These are phyloP conservation scores for Brachyrhaphis roseni DNA, from an alignment of 2,797 vertebrate species.

Conservation along the genomic window DNA sequence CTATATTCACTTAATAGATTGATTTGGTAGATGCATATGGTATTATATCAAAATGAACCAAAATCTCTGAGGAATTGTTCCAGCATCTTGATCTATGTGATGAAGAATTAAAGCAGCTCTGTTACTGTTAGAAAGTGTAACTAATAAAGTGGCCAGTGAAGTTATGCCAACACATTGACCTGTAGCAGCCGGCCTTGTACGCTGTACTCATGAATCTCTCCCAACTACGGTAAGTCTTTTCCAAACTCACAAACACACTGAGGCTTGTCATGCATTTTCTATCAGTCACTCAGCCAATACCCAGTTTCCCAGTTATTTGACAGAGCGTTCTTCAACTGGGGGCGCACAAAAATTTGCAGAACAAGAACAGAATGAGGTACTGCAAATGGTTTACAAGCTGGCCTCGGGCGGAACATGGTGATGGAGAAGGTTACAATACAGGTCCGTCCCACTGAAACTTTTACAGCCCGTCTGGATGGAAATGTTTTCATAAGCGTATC, in stretches of 20 bases:
- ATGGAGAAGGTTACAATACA: constrained; percentile 56
- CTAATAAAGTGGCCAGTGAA: background rate
- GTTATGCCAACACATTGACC: background rate
- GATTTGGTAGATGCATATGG: too few relatives aligned
- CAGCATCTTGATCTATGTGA: background rate
- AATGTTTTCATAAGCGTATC: constrained; percentile 81
- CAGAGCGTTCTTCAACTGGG: constrained; percentile 21
- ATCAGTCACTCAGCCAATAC: constrained; percentile 35
- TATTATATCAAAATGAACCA: background rate
- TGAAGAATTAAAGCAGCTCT: background rate
- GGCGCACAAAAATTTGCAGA: constrained; percentile 28
- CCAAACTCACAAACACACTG: constrained; percentile 16
- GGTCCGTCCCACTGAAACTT: constrained; percentile 63
- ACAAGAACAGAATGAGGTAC: constrained; percentile 39
- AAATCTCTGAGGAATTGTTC: background rate
- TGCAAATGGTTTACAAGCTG: constrained; percentile 46
- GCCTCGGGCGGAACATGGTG: constrained; percentile 43
- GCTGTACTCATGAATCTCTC: constrained; percentile 3
- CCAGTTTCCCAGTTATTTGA: constrained; percentile 33
- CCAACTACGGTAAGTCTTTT: constrained; percentile 6
- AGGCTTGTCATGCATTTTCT: constrained; percentile 5
- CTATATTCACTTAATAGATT: too few relatives aligned
- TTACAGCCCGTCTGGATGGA: constrained; percentile 60
- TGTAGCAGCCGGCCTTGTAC: constrained; percentile 1
- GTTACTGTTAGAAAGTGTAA: background rate